These are phyloP conservation scores for Zoanthus sansibaricus DNA, from an alignment of 92 coral and sea anemone species.

Conservation along the genomic window DNA sequence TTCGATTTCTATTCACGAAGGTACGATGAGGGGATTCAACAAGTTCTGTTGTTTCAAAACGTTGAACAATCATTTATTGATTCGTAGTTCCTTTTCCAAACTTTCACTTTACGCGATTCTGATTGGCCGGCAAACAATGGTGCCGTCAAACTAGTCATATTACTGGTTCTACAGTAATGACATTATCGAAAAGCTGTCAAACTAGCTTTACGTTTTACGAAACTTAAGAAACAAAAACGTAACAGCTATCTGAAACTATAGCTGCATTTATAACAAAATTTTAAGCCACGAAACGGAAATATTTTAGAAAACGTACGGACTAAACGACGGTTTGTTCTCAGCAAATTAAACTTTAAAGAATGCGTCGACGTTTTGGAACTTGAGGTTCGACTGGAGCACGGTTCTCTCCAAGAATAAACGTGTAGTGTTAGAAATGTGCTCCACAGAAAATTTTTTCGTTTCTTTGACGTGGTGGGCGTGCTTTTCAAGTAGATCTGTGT, in stretches of 20 bases:
- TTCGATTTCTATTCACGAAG: too few species aligned
- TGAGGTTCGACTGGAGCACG: constrained; percentile 12
- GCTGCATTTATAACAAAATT: neutral
- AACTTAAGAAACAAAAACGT: neutral
- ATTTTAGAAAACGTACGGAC: neutral
- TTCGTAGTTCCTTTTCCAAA: constrained; percentile 11
- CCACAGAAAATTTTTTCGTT: neutral
- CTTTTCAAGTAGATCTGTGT: too few species aligned
- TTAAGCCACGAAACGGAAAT: neutral
- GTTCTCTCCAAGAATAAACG: constrained; percentile 20
- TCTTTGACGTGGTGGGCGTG: too few species aligned
- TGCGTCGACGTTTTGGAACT: constrained; percentile 17
- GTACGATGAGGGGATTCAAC: too few species aligned
- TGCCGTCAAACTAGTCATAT: constrained; percentile 8
- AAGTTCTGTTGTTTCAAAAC: too few species aligned
- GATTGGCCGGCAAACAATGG: constrained; percentile 12
- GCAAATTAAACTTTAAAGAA: neutral
- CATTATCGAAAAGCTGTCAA: neutral
- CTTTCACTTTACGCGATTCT: constrained; percentile 7
- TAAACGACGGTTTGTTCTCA: neutral
- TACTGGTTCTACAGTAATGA: neutral
- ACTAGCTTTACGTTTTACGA: neutral
- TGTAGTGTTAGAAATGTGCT: constrained; percentile 17
- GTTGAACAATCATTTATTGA: neutral
- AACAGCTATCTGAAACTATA: neutral